Percentiles rank a stretch among this genome's conserved stretches.
These are phyloP conservation scores for Daphoenositta chrysoptera DNA, from an alignment of 2,113 vertebrate species.

Conservation along the genomic window DNA sequence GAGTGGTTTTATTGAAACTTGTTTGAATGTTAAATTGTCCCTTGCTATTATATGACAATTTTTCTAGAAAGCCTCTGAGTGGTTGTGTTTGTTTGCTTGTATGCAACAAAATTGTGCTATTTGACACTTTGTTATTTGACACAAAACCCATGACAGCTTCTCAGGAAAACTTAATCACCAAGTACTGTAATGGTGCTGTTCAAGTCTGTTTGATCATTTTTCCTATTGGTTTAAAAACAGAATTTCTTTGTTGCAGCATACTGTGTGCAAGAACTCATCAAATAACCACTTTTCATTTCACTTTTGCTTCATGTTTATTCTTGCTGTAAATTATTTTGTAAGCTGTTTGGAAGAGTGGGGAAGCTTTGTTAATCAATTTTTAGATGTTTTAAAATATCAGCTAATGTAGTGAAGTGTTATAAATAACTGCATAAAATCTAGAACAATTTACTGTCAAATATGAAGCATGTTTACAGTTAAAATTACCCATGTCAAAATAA, in stretches of 20 bases:
- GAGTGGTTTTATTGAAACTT: neutral
- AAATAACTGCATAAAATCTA: neutral
- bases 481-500: neutral
- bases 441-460: neutral
- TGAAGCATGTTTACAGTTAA: neutral
- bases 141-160: neutral
- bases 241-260: conserved; percentile 22
- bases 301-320: neutral
- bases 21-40: neutral
- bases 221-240: conserved; percentile 11
- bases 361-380: neutral
- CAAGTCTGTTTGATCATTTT: neutral
- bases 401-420: neutral
- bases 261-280: conserved; percentile 8
- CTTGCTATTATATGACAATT: neutral
- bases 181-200: neutral
- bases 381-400: neutral
- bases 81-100: neutral
- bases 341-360: neutral
- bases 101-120: neutral
- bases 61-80: neutral
- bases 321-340: neutral
- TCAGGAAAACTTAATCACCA: neutral
- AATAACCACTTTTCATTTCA: neutral
- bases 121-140: neutral